Base-by-base conservation (phyloP, 2,113 vertebrate species). In the Ceuthmochares aereus region DNA sequence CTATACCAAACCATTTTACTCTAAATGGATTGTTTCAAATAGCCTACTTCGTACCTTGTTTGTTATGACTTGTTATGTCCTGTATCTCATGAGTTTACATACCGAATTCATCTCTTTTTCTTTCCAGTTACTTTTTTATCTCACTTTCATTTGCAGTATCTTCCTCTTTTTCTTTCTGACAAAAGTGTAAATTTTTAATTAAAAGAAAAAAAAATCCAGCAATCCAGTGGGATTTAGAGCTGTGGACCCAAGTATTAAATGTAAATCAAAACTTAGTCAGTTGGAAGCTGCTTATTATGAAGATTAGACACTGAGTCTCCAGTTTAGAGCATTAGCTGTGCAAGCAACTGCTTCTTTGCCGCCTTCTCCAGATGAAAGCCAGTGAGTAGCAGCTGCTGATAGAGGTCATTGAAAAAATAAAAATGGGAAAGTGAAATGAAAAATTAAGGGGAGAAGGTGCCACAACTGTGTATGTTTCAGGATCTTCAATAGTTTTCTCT, bases 291-390 rank as follows among this genome's bases (percentile, higher is more conserved):
- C 92, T 95, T 96, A 83, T 97, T 92, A 93, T 78, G 89, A 95
- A 97, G 92, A 95, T 97, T 86, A 98, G 96, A 95, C 93, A 77
- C 84, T 93, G 89, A 73, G 95, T 96, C 96, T 97, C 95, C 95
- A 91, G 90, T 84, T 66, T 62, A 20, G 85, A 87, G 94, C 95
- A 90, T 94, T 67, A 63, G 63, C 78, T 89, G 40, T 93, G 74
- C 78, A 92, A 88, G 95, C 96, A 96, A 96, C 45, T 42, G 92
- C 85, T 91, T 64, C 94, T 92, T 88, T 83, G 62, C 60, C 59
- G 56, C 69, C 82, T 90, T 85, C 86, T 80, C 43, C 96, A 92
- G 67, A 84, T 5, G 43, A 97, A 96, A 96, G 90, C 83, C 90
- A 89, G 58, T 66, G 89, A 95, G 88, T 66, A 97, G 91, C 96